Evolutionary conservation across 2,797 vertebrate genomes (phyloP).

Genomic region (Poecile montanus): DNA sequence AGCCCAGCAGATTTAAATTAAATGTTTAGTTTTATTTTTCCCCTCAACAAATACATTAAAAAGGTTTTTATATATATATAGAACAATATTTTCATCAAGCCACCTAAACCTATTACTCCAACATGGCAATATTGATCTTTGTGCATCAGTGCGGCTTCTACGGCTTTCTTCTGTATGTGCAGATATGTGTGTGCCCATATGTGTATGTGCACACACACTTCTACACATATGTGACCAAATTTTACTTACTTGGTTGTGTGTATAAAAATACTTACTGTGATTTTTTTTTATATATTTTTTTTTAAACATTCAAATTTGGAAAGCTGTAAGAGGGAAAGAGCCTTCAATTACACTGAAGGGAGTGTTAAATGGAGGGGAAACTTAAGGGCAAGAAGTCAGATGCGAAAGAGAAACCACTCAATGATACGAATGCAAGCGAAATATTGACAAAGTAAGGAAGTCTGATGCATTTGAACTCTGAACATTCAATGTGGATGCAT

Average conservation of each 20-base stretch:
- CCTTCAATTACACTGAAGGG: not conserved
- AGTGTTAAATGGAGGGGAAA: slow-evolving; percentile 35
- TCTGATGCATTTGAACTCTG: not conserved
- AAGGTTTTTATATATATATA: not conserved
- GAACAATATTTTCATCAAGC: not conserved
- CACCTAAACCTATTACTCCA: not conserved
- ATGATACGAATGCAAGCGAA: not conserved
- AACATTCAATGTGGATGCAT: not conserved
- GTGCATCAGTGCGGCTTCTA: not conserved
- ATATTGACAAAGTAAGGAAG: slow-evolving; percentile 41
- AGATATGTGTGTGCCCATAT: rapidly evolving
- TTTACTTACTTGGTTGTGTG: not conserved
- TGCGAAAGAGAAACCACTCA: slow-evolving; percentile 21
- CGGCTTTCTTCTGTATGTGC: not conserved
- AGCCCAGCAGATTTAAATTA: not conserved
- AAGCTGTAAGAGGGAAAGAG: not conserved
- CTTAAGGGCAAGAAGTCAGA: not conserved
- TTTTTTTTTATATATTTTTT: not conserved
- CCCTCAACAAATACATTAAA: not conserved
- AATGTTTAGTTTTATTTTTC: not conserved
- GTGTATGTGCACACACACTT: rapidly evolving
- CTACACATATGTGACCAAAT: not conserved
- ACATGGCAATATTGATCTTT: not conserved
- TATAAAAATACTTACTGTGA: not conserved
- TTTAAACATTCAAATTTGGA: not conserved